Conservation (phyloP, 92 coral and sea anemone genomes). For the Palythoa grandis region DNA sequence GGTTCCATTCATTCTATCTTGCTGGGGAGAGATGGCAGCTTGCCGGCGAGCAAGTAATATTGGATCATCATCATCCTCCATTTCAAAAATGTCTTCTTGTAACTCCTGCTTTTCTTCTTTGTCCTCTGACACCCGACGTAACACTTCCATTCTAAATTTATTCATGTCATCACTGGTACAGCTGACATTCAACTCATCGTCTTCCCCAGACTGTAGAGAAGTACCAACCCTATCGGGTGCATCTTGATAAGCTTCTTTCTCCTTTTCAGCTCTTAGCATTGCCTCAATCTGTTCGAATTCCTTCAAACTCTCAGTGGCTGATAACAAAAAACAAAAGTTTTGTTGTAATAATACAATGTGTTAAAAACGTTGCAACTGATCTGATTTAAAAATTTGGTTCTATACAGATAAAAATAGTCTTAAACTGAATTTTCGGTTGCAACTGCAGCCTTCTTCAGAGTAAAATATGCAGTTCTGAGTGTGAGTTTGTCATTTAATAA, state of each 20-base stretch:
- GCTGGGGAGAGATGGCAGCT: background rate
- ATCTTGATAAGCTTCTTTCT: background rate
- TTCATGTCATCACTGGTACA: constrained; percentile 91
- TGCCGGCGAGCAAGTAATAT: constrained; percentile 41
- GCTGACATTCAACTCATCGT: constrained; percentile 79
- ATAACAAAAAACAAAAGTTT: background rate
- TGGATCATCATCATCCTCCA: constrained; percentile 60
- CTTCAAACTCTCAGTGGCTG: constrained; percentile 45
- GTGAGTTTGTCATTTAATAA: too few species aligned
- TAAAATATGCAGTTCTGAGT: too few species aligned
- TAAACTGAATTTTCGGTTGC: too few species aligned
- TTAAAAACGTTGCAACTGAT: background rate
- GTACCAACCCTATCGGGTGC: background rate
- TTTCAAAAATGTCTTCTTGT: constrained; percentile 39
- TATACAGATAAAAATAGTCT: too few species aligned
- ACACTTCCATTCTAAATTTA: constrained; percentile 76
- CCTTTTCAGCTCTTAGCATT: constrained; percentile 60
- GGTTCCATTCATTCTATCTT: constrained; percentile 34
- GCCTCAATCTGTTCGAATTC: constrained; percentile 91
- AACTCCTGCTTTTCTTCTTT: constrained; percentile 58
- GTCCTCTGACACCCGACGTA: constrained; percentile 76
- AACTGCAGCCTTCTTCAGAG: too few species aligned
- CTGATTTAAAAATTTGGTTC: too few species aligned
- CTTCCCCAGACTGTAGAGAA: constrained; percentile 40
- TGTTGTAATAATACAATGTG: too few species aligned